Base-by-base conservation (phyloP, 2,888 invertebrate genomes). In the Sphecodes monilicornis region DNA sequence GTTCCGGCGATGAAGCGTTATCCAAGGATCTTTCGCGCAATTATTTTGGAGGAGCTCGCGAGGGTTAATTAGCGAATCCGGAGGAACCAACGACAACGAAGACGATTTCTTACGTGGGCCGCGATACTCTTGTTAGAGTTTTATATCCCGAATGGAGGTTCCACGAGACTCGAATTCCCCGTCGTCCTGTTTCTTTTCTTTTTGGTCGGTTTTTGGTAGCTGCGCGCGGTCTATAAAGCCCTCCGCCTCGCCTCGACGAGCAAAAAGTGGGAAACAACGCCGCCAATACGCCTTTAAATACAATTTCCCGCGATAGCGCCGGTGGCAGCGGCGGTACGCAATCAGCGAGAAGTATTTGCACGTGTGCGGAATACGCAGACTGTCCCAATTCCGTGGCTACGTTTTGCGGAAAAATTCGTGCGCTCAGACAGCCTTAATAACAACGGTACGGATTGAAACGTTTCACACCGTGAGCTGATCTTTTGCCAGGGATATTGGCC, bases 271-370 rank as follows among this genome's bases (percentile, higher is more conserved):
- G 41, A 54, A 66, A 60, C 71, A 32, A 68, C 57, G 72, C 75
- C 68, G 64, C 70, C 82, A 78, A 86, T 86, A 85, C 74, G 78
- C 79, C 85, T 86, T 86, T 85, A 86, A 86, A 86, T 85, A 86
- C 86, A 86, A 86, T 86, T 85, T 82, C 57, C 86, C 77, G 41
- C 50, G 76, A 70, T 32, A 73, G 57, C 39, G 74, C 39, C 29
- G 82, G 39, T 6, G n/a, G 57, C 29, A 76, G 82, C n/a, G n/a
- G 66, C n/a, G 85, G 82, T 68, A 39, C 78, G 86, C 85, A 86
- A 86, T 86, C 86, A 86, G 74, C 82, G 82, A 73, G 78, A 82
- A 85, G 78, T 78, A 86, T 86, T 82, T 76, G 86, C 76, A 86
- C 86, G 86, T 82, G 86, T 71, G 57, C 76, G 54, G 86, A 85